phyloP scores from a whole-genome alignment of 2,113 vertebrate species.

The Danionella cerebrum region DNA sequence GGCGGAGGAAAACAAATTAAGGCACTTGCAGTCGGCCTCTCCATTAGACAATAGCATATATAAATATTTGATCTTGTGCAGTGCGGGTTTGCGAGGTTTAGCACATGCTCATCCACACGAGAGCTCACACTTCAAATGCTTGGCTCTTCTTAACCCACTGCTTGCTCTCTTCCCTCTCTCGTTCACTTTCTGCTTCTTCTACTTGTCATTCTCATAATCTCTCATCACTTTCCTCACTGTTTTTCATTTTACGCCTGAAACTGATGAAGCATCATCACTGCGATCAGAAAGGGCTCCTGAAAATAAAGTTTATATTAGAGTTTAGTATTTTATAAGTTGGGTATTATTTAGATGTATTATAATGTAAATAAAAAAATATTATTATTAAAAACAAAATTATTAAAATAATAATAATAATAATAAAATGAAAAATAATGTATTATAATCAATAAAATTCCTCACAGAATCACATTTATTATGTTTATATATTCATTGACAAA shows the following conservation, averaged over 20 bases:
- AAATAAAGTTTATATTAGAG: no score
- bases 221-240: neutral
- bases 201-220: constrained; percentile 42
- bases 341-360: no score
- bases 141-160: constrained; percentile 38
- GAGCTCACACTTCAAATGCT: constrained; percentile 51
- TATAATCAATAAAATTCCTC: no score
- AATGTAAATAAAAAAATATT: no score
- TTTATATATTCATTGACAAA: no score
- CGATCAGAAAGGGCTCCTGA: no score
- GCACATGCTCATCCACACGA: constrained; percentile 68
- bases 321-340: no score
- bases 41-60: constrained; percentile 70
- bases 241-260: neutral
- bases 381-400: no score
- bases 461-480: no score
- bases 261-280: neutral
- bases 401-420: no score
- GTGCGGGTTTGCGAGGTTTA: constrained; percentile 71
- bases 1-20: constrained; percentile 70
- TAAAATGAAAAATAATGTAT: no score
- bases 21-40: constrained; percentile 44
- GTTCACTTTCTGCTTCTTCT: constrained; percentile 30
- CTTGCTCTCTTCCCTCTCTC: constrained; percentile 37
- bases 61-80: constrained; percentile 72